phyloP scores from a whole-genome alignment of 2,888 invertebrate species.

The Eupeodes latifasciatus region DNA sequence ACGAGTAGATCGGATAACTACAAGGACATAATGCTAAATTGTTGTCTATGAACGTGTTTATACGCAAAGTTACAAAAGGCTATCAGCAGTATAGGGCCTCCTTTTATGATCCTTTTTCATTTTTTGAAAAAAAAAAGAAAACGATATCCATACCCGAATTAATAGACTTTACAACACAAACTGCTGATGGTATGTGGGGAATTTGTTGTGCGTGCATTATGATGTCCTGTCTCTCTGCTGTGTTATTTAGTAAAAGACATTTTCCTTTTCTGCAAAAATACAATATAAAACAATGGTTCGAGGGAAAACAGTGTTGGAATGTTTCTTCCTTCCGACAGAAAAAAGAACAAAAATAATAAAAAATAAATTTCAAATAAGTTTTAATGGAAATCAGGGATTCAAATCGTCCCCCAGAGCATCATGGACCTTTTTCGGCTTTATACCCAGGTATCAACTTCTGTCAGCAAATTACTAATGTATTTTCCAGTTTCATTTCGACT shows the following conservation, averaged over 20 bases:
- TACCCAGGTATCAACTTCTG: conserved; percentile 25
- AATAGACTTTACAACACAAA: not conserved
- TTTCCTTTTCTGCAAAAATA: not conserved
- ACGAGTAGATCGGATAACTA: not conserved
- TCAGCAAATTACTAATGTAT: conserved; percentile 27
- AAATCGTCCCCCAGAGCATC: conserved; percentile 9
- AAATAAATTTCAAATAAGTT: conserved; percentile 14
- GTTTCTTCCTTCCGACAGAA: not conserved
- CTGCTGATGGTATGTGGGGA: not conserved
- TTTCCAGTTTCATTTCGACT: not conserved
- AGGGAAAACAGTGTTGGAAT: not conserved
- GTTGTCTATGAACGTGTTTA: not conserved
- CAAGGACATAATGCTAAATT: conserved; percentile 13
- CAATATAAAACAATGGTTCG: not conserved
- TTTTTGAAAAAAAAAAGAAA: not conserved
- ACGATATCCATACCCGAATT: not conserved
- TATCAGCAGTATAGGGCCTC: not conserved
- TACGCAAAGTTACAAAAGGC: not conserved
- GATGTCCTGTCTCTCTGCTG: too few species aligned
- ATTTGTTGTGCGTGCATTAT: not conserved
- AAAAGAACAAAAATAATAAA: not conserved
- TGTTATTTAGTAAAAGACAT: not conserved
- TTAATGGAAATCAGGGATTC: conserved; percentile 26
- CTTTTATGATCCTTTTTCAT: not conserved
- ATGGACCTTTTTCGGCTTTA: conserved; percentile 7